These are phyloP conservation scores for Plagodis dolabraria DNA, from an alignment of 2,888 invertebrate species.

Conservation along the genomic window DNA sequence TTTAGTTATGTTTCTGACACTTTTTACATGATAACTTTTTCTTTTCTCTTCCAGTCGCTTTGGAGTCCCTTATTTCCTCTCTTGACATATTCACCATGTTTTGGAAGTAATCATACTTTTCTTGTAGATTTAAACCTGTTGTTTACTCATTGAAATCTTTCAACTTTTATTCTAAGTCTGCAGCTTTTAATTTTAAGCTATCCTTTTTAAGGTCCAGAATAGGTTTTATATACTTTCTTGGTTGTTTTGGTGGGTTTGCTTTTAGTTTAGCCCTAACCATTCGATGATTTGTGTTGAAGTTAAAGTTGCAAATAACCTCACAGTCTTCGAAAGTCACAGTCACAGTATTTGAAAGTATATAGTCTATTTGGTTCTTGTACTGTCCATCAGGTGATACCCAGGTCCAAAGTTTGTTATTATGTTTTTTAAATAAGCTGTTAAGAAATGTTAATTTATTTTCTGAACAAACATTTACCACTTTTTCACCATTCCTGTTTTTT, in stretches of 20 bases:
- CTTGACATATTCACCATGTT: background rate
- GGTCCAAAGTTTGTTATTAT: background rate
- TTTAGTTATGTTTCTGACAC: background rate
- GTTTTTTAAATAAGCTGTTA: background rate
- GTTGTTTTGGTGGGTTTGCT: background rate
- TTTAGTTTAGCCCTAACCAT: background rate
- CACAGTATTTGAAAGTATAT: background rate
- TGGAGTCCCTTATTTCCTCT: background rate
- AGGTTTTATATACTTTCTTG: background rate
- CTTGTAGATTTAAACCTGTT: background rate
- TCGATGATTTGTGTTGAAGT: slow-evolving; percentile 2
- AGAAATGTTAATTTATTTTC: background rate
- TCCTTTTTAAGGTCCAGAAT: background rate
- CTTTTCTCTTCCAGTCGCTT: background rate
- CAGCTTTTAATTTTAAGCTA: background rate
- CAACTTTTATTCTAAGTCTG: background rate
- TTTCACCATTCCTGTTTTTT: background rate
- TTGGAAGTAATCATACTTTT: background rate
- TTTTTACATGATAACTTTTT: background rate
- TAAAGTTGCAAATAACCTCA: background rate
- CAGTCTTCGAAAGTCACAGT: background rate
- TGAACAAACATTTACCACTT: background rate
- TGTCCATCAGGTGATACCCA: slow-evolving; percentile 1
- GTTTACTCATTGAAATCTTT: background rate
- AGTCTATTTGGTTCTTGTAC: slow-evolving; percentile 1